A percentile compares a stretch with the other conserved stretches of the same genome.
These are phyloP conservation scores for Zoanthus gigantus DNA, from an alignment of 92 coral and sea anemone genomes.

Conservation along the genomic window DNA sequence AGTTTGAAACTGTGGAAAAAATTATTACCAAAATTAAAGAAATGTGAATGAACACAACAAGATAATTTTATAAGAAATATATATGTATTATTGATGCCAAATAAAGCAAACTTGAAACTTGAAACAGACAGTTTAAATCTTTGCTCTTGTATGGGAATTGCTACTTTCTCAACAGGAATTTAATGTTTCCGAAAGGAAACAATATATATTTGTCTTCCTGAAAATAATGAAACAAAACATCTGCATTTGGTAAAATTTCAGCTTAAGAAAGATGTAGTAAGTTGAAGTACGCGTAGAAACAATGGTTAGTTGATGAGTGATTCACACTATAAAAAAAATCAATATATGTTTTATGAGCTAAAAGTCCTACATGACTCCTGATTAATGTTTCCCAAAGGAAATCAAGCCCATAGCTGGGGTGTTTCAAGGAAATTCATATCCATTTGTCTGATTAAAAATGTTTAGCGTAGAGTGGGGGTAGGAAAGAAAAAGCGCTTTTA, in stretches of 20 bases:
- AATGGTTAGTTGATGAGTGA: slow-evolving; percentile 48
- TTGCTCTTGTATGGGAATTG: slow-evolving; percentile 24
- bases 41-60: slow-evolving; percentile 30
- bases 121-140: slow-evolving; percentile 28
- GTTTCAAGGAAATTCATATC: slow-evolving; percentile 29
- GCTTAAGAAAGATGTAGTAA: slow-evolving; percentile 49
- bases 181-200: slow-evolving; percentile 19
- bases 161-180: slow-evolving; percentile 24
- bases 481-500: slow-evolving; percentile 33
- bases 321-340: slow-evolving; percentile 8
- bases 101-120: slow-evolving; percentile 30
- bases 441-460: slow-evolving; percentile 22
- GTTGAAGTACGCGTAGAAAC: slow-evolving; percentile 44
- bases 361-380: slow-evolving; percentile 15
- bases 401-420: slow-evolving; percentile 29
- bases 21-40: slow-evolving; percentile 29
- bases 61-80: slow-evolving; percentile 27
- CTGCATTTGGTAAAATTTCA: slow-evolving; percentile 26
- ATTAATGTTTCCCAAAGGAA: slow-evolving; percentile 19
- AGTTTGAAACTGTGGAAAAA: slow-evolving; percentile 32
- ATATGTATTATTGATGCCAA: slow-evolving; percentile 26
- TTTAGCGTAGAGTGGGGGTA: slow-evolving; percentile 18
- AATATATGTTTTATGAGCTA: slow-evolving; percentile 19
- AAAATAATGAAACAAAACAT: slow-evolving; percentile 31
- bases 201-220: slow-evolving; percentile 25